Conservation (phyloP, 2,113 vertebrate genomes). For the Bubo bubo region DNA sequence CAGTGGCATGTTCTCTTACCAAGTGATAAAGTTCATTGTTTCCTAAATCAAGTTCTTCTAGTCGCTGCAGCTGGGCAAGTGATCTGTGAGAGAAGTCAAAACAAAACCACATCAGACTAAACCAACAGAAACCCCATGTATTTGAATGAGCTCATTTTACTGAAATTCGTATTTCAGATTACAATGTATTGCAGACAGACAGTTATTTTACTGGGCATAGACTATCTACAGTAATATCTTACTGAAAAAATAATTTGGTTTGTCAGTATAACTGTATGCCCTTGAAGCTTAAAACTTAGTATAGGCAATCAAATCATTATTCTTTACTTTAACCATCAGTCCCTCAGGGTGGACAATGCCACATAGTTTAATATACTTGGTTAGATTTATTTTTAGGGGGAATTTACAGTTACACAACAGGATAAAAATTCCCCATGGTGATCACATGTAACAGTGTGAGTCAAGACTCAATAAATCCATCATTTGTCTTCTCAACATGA, state of each 20-base stretch:
- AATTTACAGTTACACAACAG: neutral
- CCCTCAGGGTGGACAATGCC: neutral
- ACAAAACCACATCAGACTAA: slow-evolving; percentile 32
- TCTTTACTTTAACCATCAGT: neutral
- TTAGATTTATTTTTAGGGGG: neutral
- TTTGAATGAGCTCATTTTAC: slow-evolving; percentile 23
- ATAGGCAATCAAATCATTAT: neutral
- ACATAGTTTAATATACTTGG: neutral
- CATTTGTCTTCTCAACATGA: neutral
- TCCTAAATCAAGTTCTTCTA: slow-evolving; percentile 97
- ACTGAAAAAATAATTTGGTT: neutral
- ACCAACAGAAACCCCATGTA: slow-evolving; percentile 26
- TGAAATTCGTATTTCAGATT: slow-evolving; percentile 3
- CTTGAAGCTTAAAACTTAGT: neutral
- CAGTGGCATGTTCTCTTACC: slow-evolving; percentile 78
- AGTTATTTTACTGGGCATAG: slow-evolving; percentile 4
- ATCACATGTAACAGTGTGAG: neutral
- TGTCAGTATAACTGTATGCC: neutral
- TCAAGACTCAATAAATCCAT: neutral
- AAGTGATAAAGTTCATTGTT: slow-evolving; percentile 95
- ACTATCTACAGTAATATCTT: neutral
- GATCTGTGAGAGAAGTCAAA: slow-evolving; percentile 80
- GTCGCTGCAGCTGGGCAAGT: slow-evolving; percentile 87
- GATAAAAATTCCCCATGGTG: neutral
- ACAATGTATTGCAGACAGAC: neutral